Conservation (phyloP, 2,113 vertebrate species). For the Petrocephalus zakoni region DNA sequence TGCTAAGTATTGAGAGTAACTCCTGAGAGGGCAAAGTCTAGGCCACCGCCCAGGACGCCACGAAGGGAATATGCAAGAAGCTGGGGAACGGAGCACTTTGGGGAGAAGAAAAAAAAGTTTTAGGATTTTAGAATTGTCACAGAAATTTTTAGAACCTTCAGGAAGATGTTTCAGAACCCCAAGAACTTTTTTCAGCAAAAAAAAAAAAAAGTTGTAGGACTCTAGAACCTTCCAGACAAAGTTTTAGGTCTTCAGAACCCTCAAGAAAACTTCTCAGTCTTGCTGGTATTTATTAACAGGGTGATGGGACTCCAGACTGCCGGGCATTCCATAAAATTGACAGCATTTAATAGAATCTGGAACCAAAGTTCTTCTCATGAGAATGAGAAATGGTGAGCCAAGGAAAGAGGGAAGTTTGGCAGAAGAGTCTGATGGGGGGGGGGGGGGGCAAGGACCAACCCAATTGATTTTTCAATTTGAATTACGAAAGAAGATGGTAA, state of each 20-base stretch:
- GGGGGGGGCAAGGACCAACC: no score
- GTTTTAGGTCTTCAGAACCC: neutral
- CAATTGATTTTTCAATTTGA: no score
- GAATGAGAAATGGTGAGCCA: neutral
- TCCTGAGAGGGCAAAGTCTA: neutral
- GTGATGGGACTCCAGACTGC: neutral
- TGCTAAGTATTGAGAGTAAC: slow-evolving; percentile 23
- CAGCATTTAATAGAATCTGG: neutral
- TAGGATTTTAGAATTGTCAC: neutral
- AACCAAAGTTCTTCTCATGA: neutral
- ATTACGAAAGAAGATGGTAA: no score
- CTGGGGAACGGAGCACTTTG: neutral
- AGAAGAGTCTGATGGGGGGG: neutral
- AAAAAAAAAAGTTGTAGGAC: neutral
- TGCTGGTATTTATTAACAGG: neutral
- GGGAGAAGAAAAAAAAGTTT: neutral
- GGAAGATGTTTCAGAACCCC: neutral
- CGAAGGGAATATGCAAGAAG: neutral
- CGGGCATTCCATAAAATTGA: neutral
- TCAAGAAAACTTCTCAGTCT: neutral
- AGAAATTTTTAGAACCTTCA: neutral
- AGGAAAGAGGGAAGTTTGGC: neutral
- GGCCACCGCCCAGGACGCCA: neutral
- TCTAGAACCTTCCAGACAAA: neutral
- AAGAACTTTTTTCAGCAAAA: neutral